These are phyloP conservation scores for Diphyllodes magnificus DNA, from an alignment of 2,113 vertebrate species.

Conservation along the genomic window DNA sequence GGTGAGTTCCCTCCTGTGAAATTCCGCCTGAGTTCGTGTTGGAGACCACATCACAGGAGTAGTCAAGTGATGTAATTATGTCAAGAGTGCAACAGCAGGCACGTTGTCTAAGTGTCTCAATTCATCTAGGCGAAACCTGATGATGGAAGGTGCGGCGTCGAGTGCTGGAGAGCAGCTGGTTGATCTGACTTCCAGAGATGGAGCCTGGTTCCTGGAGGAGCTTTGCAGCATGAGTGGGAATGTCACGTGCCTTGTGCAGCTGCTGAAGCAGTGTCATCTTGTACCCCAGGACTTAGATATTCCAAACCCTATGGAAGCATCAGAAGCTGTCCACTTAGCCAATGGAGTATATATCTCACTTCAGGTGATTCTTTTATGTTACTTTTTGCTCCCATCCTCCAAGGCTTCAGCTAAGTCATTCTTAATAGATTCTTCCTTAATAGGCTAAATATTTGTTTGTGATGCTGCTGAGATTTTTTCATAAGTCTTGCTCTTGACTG, in stretches of 20 bases:
- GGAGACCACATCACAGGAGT: accelerated
- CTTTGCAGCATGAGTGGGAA: slow-evolving; percentile 97
- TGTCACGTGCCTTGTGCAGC: slow-evolving; percentile 84
- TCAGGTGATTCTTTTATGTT: slow-evolving; percentile 75
- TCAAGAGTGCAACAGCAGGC: background rate
- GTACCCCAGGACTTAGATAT: slow-evolving; percentile 90
- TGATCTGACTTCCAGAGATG: slow-evolving; percentile 91
- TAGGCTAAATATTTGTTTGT: background rate
- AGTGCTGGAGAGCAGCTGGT: slow-evolving; percentile 94
- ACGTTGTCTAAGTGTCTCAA: background rate
- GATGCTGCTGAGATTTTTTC: background rate
- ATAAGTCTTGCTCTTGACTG: background rate
- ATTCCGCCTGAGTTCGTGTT: accelerated
- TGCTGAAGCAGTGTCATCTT: slow-evolving; percentile 90
- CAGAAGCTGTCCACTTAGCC: slow-evolving; percentile 87
- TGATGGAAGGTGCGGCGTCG: slow-evolving; percentile 94
- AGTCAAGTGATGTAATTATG: accelerated
- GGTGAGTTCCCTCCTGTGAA: slow-evolving; percentile 65
- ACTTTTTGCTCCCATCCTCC: background rate
- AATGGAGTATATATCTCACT: slow-evolving; percentile 94
- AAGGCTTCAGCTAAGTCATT: background rate
- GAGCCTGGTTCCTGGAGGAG: slow-evolving; percentile 97
- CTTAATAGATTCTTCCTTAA: background rate
- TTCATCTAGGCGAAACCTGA: slow-evolving; percentile 83
- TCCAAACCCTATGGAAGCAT: slow-evolving; percentile 83